phyloP scores from a whole-genome alignment of 2,113 vertebrate genomes.

The Semicossyphus pulcher region DNA sequence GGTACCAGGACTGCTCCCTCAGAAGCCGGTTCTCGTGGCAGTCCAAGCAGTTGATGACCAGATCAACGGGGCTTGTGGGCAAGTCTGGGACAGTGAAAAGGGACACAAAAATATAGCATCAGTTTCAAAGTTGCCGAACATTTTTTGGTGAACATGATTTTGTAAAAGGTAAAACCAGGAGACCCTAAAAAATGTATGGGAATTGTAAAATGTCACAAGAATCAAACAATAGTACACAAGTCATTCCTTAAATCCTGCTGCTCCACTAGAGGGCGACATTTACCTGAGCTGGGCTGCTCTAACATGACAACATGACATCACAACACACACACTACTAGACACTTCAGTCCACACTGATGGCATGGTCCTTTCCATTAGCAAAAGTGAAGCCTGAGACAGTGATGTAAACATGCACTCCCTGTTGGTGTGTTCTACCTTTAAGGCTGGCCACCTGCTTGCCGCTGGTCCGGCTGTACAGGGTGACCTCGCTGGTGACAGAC shows the following conservation, averaged over 20 bases:
- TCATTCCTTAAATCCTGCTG: background rate
- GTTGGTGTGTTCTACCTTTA: slow-evolving; percentile 82
- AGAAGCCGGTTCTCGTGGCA: slow-evolving; percentile 91
- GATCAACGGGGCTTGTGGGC: slow-evolving; percentile 90
- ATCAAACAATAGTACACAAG: background rate
- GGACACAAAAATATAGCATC: too few species aligned
- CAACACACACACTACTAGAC: background rate
- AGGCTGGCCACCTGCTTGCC: slow-evolving; percentile 90
- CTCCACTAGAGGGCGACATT: slow-evolving; percentile 72
- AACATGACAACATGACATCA: background rate
- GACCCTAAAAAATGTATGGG: too few species aligned
- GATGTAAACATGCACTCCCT: background rate
- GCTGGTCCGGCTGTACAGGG: slow-evolving; percentile 89
- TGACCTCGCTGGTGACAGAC: slow-evolving; percentile 90
- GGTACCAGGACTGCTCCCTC: slow-evolving; percentile 93
- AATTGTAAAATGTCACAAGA: background rate
- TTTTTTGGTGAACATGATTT: background rate
- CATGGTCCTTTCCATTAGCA: background rate
- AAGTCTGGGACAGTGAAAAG: slow-evolving; percentile 83
- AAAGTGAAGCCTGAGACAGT: background rate
- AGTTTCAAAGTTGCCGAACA: too few species aligned
- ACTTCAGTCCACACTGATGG: background rate
- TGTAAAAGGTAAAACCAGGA: background rate
- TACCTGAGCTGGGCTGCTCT: slow-evolving; percentile 9
- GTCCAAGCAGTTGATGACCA: slow-evolving; percentile 95